phyloP scores from a whole-genome alignment of 2,888 invertebrate species.

The Eupithecia abbreviata region DNA sequence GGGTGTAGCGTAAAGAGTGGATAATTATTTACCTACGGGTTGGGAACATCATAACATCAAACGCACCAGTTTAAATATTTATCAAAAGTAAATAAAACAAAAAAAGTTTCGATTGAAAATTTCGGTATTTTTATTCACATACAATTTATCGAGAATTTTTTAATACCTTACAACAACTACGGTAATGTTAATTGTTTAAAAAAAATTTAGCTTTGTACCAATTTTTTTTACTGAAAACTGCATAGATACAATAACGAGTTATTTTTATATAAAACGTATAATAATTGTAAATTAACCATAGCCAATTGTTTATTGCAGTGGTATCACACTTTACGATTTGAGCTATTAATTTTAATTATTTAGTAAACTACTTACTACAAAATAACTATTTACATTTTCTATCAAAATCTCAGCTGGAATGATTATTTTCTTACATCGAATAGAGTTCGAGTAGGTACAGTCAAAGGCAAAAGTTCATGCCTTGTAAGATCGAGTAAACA shows the following conservation, averaged over 20 bases:
- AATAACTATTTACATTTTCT: constrained; percentile 48
- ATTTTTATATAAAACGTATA: background rate
- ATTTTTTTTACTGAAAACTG: background rate
- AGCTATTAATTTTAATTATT: constrained; percentile 7
- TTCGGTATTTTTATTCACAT: constrained; percentile 23
- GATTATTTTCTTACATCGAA: background rate
- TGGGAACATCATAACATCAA: too few relatives aligned
- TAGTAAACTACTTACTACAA: background rate
- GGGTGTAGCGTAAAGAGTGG: too few relatives aligned
- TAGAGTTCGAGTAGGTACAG: background rate
- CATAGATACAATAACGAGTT: background rate
- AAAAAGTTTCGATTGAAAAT: constrained; percentile 19
- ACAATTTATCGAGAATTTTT: constrained; percentile 42
- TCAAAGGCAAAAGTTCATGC: background rate
- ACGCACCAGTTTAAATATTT: too few relatives aligned
- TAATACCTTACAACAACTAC: constrained; percentile 14
- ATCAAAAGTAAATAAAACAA: constrained; percentile 20
- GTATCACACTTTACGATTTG: background rate
- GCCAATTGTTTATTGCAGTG: constrained; percentile 1
- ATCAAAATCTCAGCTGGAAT: constrained; percentile 16
- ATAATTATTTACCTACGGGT: too few relatives aligned
- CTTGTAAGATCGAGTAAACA: background rate
- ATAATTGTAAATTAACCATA: background rate
- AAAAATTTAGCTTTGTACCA: constrained; percentile 5
- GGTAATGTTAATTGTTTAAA: background rate